Evolutionary conservation across 1,140 invertebrate species (phyloP).

Genomic region (Dryas iulia): DNA sequence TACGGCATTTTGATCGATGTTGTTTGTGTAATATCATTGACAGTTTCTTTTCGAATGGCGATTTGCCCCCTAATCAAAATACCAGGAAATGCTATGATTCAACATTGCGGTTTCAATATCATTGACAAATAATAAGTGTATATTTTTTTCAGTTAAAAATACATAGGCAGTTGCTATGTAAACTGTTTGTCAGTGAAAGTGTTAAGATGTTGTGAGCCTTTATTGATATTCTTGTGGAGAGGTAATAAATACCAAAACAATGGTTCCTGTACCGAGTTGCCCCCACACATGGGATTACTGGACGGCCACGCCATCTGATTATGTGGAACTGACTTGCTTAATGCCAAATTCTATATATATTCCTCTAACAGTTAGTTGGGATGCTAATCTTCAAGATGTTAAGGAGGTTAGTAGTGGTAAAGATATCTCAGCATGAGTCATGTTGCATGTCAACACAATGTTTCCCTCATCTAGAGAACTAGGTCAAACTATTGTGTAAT

Average conservation of each 20-base stretch:
- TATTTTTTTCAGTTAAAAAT: constrained; percentile 64
- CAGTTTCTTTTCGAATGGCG: constrained; percentile 75
- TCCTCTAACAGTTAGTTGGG: constrained; percentile 84
- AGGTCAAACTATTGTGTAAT: constrained; percentile 70
- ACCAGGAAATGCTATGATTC: constrained; percentile 81
- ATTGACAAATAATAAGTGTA: constrained; percentile 52
- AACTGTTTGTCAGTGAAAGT: constrained; percentile 55
- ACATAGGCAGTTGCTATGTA: constrained; percentile 48
- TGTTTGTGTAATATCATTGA: constrained; percentile 72
- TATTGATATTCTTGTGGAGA: constrained; percentile 52
- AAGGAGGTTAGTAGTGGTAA: constrained; percentile 86
- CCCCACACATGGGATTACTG: constrained; percentile 84
- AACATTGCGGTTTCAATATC: constrained; percentile 63
- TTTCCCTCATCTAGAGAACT: constrained; percentile 53
- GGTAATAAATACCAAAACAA: constrained; percentile 72
- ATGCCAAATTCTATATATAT: constrained; percentile 93
- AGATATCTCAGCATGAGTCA: constrained; percentile 55
- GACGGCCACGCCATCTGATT: constrained; percentile 81
- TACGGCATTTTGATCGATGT: constrained; percentile 45
- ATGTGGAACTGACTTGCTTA: constrained; percentile 88
- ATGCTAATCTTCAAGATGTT: constrained; percentile 89
- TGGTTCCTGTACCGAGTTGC: constrained; percentile 84
- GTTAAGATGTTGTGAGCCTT: constrained; percentile 59
- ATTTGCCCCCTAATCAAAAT: constrained; percentile 74
- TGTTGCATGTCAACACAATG: constrained; percentile 43